A percentile compares a stretch with the other conserved stretches of the same genome.
Evolutionary conservation across 2,113 vertebrate genomes (phyloP).

Genomic region (Muscicapa adusta): DNA sequence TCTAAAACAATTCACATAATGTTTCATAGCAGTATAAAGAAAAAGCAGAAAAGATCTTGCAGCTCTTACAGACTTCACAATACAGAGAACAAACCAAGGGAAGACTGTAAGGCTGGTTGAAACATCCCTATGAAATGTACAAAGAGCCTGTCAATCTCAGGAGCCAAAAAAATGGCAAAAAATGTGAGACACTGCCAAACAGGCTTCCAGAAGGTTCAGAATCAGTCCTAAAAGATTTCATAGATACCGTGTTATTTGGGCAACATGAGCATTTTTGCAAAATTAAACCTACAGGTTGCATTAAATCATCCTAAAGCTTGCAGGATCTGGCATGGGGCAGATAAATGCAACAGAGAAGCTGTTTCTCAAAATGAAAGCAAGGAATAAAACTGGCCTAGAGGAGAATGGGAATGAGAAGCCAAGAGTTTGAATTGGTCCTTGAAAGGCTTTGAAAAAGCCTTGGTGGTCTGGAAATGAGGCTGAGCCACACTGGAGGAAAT

Average conservation of each 20-base stretch:
- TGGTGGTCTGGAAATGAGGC: not conserved
- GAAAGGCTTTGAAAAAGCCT: not conserved
- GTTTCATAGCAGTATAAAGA: not conserved
- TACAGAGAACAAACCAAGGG: not conserved
- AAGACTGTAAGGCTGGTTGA: not conserved
- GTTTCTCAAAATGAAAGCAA: not conserved
- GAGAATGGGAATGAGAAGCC: not conserved
- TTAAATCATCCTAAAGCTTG: not conserved
- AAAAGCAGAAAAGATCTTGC: not conserved
- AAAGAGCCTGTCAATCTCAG: not conserved
- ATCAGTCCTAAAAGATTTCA: not conserved
- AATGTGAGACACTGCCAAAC: not conserved
- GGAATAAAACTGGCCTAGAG: not conserved
- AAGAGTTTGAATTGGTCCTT: not conserved
- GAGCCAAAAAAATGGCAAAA: not conserved
- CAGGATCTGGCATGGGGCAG: not conserved
- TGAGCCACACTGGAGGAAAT: not conserved
- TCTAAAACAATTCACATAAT: not conserved
- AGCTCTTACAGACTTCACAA: not conserved
- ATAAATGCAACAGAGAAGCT: not conserved
- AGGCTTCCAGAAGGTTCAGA: not conserved
- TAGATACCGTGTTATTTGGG: not conserved
- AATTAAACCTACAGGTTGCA: not conserved
- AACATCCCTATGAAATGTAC: not conserved
- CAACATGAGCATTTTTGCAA: not conserved